phyloP scores from a whole-genome alignment of 2,113 vertebrate genomes.

The Actenoides lindsayi region DNA sequence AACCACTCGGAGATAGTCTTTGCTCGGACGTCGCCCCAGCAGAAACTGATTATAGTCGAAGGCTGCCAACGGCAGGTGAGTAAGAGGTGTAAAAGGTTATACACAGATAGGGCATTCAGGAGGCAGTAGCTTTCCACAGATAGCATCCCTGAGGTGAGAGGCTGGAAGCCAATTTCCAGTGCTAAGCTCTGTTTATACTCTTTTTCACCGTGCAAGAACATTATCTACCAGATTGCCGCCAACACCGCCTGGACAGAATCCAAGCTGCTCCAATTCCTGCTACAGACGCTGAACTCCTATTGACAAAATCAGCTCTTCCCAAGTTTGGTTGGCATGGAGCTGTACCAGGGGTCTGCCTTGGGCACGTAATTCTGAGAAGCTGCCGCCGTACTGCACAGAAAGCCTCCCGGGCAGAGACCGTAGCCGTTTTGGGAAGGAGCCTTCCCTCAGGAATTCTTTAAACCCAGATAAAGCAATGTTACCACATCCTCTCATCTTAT shows the following conservation, averaged over 20 bases:
- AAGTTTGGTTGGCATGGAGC: not conserved
- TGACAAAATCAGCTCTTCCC: not conserved
- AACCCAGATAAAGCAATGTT: not conserved
- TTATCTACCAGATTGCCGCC: not conserved
- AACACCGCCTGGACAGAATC: not conserved
- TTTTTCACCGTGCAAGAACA: not conserved
- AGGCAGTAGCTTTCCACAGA: not conserved
- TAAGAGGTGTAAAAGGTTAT: not conserved
- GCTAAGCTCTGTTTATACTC: not conserved
- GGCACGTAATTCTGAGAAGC: not conserved
- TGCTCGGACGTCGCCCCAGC: conserved; percentile 81
- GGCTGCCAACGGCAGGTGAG: conserved; percentile 82
- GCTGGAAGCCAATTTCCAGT: not conserved
- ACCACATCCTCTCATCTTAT: not conserved
- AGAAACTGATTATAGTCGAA: conserved; percentile 83
- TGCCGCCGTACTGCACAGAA: not conserved
- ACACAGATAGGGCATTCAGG: fast-evolving
- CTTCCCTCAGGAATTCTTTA: not conserved
- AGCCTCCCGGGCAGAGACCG: not conserved
- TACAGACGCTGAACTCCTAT: not conserved
- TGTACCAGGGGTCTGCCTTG: not conserved
- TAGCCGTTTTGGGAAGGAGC: not conserved
- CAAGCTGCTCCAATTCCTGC: not conserved
- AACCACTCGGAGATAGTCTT: conserved; percentile 80
- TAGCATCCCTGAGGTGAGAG: not conserved